These are phyloP conservation scores for Phoenicopterus ruber DNA, from an alignment of 2,113 vertebrate genomes.

Conservation along the genomic window DNA sequence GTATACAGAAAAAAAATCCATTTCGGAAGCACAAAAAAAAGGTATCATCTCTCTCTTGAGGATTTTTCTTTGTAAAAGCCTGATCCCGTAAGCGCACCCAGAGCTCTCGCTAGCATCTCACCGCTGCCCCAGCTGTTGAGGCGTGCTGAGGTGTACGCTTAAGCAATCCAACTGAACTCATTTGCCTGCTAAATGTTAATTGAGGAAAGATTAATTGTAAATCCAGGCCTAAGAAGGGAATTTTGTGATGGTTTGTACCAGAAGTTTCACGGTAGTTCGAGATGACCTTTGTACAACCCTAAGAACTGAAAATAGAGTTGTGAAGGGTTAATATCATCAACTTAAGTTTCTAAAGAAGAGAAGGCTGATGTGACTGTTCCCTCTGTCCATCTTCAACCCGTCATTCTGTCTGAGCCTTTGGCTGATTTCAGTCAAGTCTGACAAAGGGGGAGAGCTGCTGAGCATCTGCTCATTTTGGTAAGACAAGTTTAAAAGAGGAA, in stretches of 20 bases:
- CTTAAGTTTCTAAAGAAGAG: not conserved
- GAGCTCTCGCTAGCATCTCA: not conserved
- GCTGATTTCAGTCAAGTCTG: not conserved
- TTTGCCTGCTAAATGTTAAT: not conserved
- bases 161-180: not conserved
- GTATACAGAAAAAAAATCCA: not conserved
- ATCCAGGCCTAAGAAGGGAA: not conserved
- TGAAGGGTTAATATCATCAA: not conserved
- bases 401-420: not conserved
- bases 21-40: not conserved
- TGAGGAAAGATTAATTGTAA: not conserved
- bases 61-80: not conserved
- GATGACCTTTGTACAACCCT: not conserved
- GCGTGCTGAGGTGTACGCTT: not conserved
- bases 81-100: not conserved
- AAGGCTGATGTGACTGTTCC: not conserved
- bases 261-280: not conserved
- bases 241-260: not conserved
- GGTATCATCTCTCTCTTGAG: not conserved
- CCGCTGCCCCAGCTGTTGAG: rapidly evolving
- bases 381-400: not conserved
- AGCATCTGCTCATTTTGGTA: not conserved
- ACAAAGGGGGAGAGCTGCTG: not conserved
- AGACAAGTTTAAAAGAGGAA: not conserved
- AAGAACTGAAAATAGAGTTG: not conserved